phyloP scores from a whole-genome alignment of 2,888 invertebrate genomes.

The Archips xylosteana region DNA sequence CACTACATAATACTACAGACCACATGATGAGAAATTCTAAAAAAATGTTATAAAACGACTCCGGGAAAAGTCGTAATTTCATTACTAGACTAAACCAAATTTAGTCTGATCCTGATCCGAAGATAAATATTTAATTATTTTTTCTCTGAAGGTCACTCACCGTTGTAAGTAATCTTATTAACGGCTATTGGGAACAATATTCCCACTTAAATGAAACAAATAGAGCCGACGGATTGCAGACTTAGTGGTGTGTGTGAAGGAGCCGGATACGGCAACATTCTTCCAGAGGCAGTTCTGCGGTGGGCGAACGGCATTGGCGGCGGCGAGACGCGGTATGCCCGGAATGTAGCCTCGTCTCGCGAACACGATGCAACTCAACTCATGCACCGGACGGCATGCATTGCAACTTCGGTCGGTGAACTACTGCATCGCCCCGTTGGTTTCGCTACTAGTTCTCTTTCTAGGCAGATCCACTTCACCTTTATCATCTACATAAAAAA shows the following conservation, averaged over 20 bases:
- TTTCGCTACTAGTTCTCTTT: conserved; percentile 15
- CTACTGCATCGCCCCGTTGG: conserved; percentile 55
- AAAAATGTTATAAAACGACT: background rate
- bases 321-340: conserved; percentile 64
- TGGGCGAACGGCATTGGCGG: conserved; percentile 45
- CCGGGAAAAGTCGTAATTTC: background rate
- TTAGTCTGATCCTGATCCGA: background rate
- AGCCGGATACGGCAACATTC: conserved; percentile 46
- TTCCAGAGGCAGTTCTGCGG: conserved; percentile 44
- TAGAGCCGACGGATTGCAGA: background rate
- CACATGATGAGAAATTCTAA: too few relatives aligned
- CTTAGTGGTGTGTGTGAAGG: conserved; percentile 18
- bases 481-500: conserved; percentile 6
- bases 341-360: conserved; percentile 69
- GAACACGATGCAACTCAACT: conserved; percentile 47
- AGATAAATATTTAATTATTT: background rate
- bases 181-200: background rate
- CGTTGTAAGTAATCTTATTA: background rate
- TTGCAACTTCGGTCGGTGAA: conserved; percentile 57
- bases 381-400: conserved; percentile 55
- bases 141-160: too few relatives aligned
- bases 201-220: conserved; percentile 6
- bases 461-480: background rate
- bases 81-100: background rate
- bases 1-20: too few relatives aligned